A percentile compares a stretch with the other conserved stretches of the same genome.
phyloP scores from a whole-genome alignment of 2,888 invertebrate genomes.

The Sclerodermus sp. region DNA sequence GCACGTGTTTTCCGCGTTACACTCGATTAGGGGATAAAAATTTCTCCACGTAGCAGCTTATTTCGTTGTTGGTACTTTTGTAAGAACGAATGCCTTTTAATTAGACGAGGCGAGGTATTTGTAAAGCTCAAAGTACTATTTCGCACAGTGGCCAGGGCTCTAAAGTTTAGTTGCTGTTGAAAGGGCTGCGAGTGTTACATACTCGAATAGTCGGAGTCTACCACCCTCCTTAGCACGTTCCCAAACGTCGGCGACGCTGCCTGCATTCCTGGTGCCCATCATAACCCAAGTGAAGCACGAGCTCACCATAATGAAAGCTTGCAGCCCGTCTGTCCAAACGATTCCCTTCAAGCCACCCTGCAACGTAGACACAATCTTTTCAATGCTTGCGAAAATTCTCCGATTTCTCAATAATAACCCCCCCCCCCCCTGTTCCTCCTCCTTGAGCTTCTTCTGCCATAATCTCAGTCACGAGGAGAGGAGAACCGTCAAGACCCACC shows the following conservation, averaged over 20 bases:
- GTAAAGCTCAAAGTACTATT: slow-evolving; percentile 17
- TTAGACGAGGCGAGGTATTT: slow-evolving; percentile 20
- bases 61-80: neutral
- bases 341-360: slow-evolving; percentile 65
- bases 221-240: slow-evolving; percentile 62
- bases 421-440: too few species aligned
- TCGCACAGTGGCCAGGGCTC: neutral
- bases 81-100: slow-evolving; percentile 24
- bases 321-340: slow-evolving; percentile 66
- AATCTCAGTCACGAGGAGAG: too few species aligned
- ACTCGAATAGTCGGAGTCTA: slow-evolving; percentile 66
- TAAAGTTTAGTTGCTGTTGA: neutral
- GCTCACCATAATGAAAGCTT: slow-evolving; percentile 62
- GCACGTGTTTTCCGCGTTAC: too few species aligned
- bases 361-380: slow-evolving; percentile 2
- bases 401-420: too few species aligned
- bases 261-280: slow-evolving; percentile 61
- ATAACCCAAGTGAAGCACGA: slow-evolving; percentile 62
- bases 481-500: too few species aligned
- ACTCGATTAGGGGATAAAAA: too few species aligned
- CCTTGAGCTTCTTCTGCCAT: too few species aligned
- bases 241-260: slow-evolving; percentile 64
- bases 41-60: neutral
- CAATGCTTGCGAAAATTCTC: too few species aligned
- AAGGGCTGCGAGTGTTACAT: slow-evolving; percentile 45